Conservation (phyloP, 2,797 vertebrate genomes). For the Odontamblyopus rebecca region DNA sequence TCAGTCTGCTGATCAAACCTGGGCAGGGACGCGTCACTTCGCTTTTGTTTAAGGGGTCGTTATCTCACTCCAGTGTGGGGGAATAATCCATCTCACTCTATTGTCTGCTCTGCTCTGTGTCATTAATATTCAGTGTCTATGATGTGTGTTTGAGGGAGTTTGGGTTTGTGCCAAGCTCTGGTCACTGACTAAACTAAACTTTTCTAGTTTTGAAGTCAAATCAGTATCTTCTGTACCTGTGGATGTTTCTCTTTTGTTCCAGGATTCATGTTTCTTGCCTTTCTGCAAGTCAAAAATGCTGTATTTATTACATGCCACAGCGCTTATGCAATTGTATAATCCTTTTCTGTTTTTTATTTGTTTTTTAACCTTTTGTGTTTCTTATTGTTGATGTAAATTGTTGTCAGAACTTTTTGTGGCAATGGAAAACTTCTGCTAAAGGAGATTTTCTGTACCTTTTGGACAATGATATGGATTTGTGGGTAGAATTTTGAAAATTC, state of each 20-base stretch:
- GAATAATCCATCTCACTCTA: conserved; percentile 47
- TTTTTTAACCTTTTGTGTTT: conserved; percentile 68
- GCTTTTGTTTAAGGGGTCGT: conserved; percentile 44
- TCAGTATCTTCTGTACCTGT: conserved; percentile 81
- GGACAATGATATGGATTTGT: conserved; percentile 87
- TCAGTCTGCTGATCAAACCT: conserved; percentile 30
- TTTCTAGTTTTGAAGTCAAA: conserved; percentile 66
- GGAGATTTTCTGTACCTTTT: conserved; percentile 83
- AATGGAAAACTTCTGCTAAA: conserved; percentile 73
- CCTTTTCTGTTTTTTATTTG: conserved; percentile 44
- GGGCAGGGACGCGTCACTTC: conserved; percentile 20
- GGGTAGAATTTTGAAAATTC: conserved; percentile 91
- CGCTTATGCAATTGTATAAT: conserved; percentile 89
- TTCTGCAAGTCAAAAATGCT: conserved; percentile 89
- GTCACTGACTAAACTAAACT: conserved; percentile 52
- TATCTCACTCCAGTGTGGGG: conserved; percentile 31
- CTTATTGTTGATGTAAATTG: conserved; percentile 81
- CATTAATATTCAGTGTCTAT: conserved; percentile 73
- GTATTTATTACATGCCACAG: conserved; percentile 86
- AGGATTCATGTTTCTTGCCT: conserved; percentile 83
- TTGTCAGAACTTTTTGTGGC: conserved; percentile 82
- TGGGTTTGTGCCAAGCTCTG: conserved; percentile 45
- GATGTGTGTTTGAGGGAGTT: conserved; percentile 41
- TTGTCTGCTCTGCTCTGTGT: conserved; percentile 73
- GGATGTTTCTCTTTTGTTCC: conserved; percentile 76